Percentiles rank a stretch among this genome's conserved stretches.
Evolutionary conservation across 2,888 invertebrate genomes (phyloP).

Genomic region (Proisotoma minuta): DNA sequence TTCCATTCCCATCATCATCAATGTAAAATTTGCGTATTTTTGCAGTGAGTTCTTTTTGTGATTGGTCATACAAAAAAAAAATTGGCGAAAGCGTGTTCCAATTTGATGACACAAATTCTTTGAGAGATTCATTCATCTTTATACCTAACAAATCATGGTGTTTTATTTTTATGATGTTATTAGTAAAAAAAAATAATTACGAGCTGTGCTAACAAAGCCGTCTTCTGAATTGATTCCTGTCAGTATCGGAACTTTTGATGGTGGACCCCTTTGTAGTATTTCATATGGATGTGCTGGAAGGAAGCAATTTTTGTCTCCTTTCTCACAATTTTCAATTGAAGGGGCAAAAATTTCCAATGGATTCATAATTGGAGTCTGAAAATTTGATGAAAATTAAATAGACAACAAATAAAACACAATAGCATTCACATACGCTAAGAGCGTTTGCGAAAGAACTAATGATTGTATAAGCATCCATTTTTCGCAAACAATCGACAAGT

Average conservation of each 20-base stretch:
- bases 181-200: constrained; percentile 18
- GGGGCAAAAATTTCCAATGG: constrained; percentile 41
- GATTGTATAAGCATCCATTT: constrained; percentile 18
- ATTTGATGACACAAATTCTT: constrained; percentile 17
- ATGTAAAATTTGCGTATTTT: constrained; percentile 28
- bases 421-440: constrained; percentile 23
- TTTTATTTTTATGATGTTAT: not conserved
- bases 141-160: constrained; percentile 24
- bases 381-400: not conserved
- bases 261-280: constrained; percentile 31
- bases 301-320: constrained; percentile 15
- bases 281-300: constrained; percentile 41
- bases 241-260: constrained; percentile 32
- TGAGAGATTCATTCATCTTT: constrained; percentile 18
- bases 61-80: constrained; percentile 23
- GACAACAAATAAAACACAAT: no score
- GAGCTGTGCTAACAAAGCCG: constrained; percentile 37
- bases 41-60: constrained; percentile 10
- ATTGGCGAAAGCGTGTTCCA: constrained; percentile 34
- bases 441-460: constrained; percentile 28
- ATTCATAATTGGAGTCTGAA: constrained; percentile 38
- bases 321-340: constrained; percentile 24
- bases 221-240: constrained; percentile 39
- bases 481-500: constrained; percentile 32
- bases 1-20: constrained; percentile 1